phyloP scores from a whole-genome alignment of 2,888 invertebrate genomes.

The Tenthredo distinguenda region DNA sequence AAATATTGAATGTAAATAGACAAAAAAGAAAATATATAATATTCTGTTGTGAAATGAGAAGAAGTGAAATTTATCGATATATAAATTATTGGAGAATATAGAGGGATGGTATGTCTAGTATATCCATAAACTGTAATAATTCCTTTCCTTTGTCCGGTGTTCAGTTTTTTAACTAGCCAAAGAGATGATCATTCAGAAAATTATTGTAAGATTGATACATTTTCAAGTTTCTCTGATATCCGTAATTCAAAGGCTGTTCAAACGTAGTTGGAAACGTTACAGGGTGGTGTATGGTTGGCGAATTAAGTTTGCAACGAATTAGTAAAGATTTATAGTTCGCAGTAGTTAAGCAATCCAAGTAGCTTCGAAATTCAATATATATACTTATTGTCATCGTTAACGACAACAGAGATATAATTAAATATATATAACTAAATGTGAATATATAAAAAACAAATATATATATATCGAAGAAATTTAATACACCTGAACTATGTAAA shows the following conservation, averaged over 20 bases:
- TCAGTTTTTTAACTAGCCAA: not conserved
- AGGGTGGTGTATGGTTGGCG: constrained; percentile 17
- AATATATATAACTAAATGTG: not conserved
- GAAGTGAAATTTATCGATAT: not conserved
- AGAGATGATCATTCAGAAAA: not conserved
- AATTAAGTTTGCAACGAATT: constrained; percentile 38
- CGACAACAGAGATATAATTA: not conserved
- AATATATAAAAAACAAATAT: not conserved
- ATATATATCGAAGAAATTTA: constrained; percentile 9
- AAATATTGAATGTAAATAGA: constrained; percentile 20
- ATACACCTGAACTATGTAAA: not conserved
- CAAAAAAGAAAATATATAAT: not conserved
- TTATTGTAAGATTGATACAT: not conserved
- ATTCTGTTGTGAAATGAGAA: not conserved
- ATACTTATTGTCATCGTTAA: constrained; percentile 13
- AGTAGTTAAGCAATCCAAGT: not conserved
- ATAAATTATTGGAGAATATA: not conserved
- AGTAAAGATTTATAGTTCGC: not conserved
- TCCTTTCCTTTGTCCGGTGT: not conserved
- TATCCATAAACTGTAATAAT: not conserved
- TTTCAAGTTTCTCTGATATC: not conserved
- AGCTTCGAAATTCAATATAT: constrained; percentile 39
- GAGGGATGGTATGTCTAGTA: not conserved
- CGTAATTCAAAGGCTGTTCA: not conserved
- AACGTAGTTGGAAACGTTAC: constrained; percentile 11